phyloP scores from a whole-genome alignment of 2,888 invertebrate genomes.

The Stegana nigrithorax region DNA sequence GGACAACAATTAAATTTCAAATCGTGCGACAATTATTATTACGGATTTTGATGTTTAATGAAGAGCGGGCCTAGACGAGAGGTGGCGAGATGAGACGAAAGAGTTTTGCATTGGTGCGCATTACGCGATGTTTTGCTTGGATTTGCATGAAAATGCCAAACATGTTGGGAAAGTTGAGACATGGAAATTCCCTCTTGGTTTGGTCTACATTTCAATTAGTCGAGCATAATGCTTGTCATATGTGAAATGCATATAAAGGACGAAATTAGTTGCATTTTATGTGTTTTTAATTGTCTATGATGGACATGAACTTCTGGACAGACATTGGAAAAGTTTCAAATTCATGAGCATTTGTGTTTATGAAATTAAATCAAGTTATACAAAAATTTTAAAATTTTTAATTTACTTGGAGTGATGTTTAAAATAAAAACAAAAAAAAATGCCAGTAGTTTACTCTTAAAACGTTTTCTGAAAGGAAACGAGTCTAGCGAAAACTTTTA shows the following conservation, averaged over 20 bases:
- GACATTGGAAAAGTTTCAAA: no score
- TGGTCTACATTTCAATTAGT: constrained; percentile 36
- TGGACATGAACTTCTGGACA: no score
- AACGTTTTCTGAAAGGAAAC: no score
- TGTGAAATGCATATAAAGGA: constrained; percentile 19
- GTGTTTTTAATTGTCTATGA: constrained; percentile 34
- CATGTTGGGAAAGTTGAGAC: no score
- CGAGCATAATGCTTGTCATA: constrained; percentile 3
- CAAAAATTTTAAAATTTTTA: no score
- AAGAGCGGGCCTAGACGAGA: constrained; percentile 1
- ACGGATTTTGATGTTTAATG: constrained; percentile 20
- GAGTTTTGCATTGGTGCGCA: constrained; percentile 5
- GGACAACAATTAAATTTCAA: constrained; percentile 34
- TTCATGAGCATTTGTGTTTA: no score
- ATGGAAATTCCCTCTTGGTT: background rate
- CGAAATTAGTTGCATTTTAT: constrained; percentile 17
- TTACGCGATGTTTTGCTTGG: constrained; percentile 2
- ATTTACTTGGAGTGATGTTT: no score
- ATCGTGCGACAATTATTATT: constrained; percentile 41
- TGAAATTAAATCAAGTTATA: no score
- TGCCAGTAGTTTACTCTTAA: no score
- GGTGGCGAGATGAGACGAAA: no score
- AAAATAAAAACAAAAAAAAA: no score
- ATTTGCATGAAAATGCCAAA: constrained; percentile 35
- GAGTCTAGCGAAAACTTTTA: no score